These are phyloP conservation scores for Odontesthes bonariensis DNA, from an alignment of 2,113 vertebrate species.

Conservation along the genomic window DNA sequence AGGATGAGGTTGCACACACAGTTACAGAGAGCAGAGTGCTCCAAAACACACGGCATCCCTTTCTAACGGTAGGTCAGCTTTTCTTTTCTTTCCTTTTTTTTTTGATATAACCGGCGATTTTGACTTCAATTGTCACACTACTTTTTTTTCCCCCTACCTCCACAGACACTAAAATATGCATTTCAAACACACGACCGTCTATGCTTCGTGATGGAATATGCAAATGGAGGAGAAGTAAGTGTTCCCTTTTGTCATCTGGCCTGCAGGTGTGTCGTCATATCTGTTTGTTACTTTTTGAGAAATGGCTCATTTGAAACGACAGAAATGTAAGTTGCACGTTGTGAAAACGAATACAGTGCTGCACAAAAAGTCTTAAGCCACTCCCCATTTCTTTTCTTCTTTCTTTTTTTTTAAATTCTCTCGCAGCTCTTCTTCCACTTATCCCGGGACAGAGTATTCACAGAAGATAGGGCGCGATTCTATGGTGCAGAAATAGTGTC, in stretches of 20 bases:
- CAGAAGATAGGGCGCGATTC: conserved; percentile 92
- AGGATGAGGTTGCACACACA: conserved; percentile 98
- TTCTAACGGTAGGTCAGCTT: conserved; percentile 87
- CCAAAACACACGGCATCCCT: conserved; percentile 94
- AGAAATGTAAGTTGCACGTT: neutral
- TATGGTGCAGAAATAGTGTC: conserved; percentile 97
- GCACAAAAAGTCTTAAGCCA: neutral
- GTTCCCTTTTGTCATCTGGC: neutral
- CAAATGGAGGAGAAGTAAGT: conserved; percentile 93
- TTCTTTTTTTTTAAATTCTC: neutral
- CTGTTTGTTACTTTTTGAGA: neutral
- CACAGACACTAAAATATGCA: conserved; percentile 93
- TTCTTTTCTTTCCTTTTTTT: neutral
- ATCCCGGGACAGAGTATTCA: conserved; percentile 93
- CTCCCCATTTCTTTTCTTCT: neutral
- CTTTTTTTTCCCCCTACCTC: neutral
- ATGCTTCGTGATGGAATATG: conserved; percentile 98
- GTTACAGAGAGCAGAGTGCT: conserved; percentile 96
- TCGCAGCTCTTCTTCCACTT: conserved; percentile 94
- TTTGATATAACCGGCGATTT: neutral
- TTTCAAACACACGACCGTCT: conserved; percentile 95
- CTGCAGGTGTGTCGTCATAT: neutral
- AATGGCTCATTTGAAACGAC: neutral
- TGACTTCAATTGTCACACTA: neutral
- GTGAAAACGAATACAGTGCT: neutral